A percentile compares a stretch with the other conserved stretches of the same genome.
These are phyloP conservation scores for Apamea monoglypha DNA, from an alignment of 2,888 invertebrate species.

Conservation along the genomic window DNA sequence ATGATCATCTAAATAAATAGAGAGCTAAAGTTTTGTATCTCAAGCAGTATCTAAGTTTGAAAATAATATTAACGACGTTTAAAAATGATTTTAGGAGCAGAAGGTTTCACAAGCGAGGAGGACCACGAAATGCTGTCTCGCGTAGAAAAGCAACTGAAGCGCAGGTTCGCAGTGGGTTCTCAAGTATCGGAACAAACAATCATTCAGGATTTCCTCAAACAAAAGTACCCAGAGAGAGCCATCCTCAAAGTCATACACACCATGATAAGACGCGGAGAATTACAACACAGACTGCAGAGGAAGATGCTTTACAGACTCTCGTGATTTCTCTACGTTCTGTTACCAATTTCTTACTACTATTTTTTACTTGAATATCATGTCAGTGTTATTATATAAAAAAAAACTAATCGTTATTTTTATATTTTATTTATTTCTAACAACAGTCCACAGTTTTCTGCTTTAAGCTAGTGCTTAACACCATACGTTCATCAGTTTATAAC, in stretches of 20 bases:
- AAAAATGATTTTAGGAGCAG: constrained; percentile 92
- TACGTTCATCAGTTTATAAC: constrained; percentile 71
- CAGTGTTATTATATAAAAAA: constrained; percentile 30
- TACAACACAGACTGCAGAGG: constrained; percentile 98
- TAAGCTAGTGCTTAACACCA: constrained; percentile 44
- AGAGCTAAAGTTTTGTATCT: neutral
- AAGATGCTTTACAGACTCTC: constrained; percentile 98
- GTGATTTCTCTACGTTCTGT: constrained; percentile 79
- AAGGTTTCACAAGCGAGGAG: constrained; percentile 98
- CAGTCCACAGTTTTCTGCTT: constrained; percentile 55
- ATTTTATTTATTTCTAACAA: constrained; percentile 54
- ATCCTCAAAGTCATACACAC: constrained; percentile 97
- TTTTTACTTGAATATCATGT: constrained; percentile 4
- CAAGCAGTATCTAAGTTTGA: neutral
- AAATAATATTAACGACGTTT: neutral
- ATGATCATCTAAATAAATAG: neutral
- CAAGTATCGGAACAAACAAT: constrained; percentile 98
- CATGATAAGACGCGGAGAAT: constrained; percentile 98
- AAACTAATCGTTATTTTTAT: constrained; percentile 1
- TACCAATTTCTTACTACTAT: constrained; percentile 5
- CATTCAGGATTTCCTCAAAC: constrained; percentile 95
- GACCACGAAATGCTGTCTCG: constrained; percentile 97
- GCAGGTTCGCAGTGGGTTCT: constrained; percentile 98
- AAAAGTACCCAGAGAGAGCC: constrained; percentile 96
- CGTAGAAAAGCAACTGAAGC: constrained; percentile 98